These are phyloP conservation scores for Brevimyrus niger DNA, from an alignment of 2,113 vertebrate species.

Conservation along the genomic window DNA sequence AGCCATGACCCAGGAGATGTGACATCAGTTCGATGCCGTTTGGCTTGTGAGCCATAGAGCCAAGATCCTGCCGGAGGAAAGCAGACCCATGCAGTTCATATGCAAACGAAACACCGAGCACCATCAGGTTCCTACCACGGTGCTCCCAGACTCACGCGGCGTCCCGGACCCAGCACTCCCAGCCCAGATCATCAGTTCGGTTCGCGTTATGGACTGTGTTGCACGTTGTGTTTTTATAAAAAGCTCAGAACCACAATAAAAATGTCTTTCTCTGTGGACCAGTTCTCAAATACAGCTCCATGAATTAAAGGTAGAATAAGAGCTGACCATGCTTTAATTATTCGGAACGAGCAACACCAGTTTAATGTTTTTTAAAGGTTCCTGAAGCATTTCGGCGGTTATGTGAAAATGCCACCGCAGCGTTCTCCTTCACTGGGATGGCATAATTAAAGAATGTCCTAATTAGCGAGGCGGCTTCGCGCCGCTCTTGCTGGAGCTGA, in stretches of 20 bases:
- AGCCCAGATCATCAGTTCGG: background rate
- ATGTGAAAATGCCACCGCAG: background rate
- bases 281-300: background rate
- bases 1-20: background rate
- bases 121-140: background rate
- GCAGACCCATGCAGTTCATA: background rate
- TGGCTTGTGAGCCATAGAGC: background rate
- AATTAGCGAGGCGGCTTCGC: background rate
- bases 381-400: background rate
- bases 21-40: background rate
- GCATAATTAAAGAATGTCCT: constrained; percentile 5
- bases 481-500: background rate
- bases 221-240: background rate
- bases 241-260: background rate
- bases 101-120: background rate
- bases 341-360: background rate
- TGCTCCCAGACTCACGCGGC: background rate
- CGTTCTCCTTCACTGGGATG: background rate
- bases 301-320: background rate
- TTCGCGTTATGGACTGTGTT: background rate
- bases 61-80: background rate
- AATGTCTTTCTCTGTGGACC: background rate
- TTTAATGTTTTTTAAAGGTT: constrained; percentile 3
- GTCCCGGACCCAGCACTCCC: background rate
- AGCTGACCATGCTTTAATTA: background rate